Conservation (phyloP, 2,888 invertebrate species). For the Cryptus viduatorius region DNA sequence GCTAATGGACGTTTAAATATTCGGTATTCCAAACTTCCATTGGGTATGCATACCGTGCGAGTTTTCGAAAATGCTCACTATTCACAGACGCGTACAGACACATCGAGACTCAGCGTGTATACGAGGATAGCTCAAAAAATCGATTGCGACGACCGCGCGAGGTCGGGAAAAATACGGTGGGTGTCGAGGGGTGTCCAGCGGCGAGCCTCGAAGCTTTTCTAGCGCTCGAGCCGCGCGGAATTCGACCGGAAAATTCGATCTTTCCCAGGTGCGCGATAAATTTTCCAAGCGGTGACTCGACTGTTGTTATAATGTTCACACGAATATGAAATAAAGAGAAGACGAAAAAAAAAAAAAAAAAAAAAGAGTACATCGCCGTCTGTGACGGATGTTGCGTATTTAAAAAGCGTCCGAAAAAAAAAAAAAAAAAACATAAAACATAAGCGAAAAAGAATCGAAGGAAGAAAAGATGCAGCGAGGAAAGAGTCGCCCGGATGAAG, state of each 20-base stretch:
- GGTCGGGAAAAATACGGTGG: conserved; percentile 3
- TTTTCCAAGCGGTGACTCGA: not conserved
- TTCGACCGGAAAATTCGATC: conserved; percentile 14
- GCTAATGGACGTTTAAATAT: conserved; percentile 60
- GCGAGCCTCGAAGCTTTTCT: conserved; percentile 15
- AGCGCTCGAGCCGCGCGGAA: not conserved
- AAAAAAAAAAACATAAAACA: not conserved
- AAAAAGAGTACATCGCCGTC: not conserved
- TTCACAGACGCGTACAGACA: not conserved
- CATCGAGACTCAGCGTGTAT: not conserved
- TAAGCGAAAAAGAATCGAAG: not conserved
- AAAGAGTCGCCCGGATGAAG: conserved; percentile 4
- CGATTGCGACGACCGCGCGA: conserved; percentile 46
- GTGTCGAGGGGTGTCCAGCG: not conserved
- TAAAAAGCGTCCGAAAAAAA: conserved; percentile 1
- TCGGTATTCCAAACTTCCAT: conserved; percentile 59
- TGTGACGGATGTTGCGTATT: conserved; percentile 12
- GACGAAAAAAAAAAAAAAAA: not conserved
- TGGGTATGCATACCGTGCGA: conserved; percentile 46
- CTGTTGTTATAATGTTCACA: not conserved
- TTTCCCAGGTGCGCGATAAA: conserved; percentile 1
- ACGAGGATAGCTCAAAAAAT: conserved; percentile 44
- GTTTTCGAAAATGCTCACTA: conserved; percentile 22
- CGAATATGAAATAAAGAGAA: not conserved
- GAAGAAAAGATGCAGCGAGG: conserved; percentile 15